Conservation (phyloP, 2,888 invertebrate species). For the Abrostola triplasia region DNA sequence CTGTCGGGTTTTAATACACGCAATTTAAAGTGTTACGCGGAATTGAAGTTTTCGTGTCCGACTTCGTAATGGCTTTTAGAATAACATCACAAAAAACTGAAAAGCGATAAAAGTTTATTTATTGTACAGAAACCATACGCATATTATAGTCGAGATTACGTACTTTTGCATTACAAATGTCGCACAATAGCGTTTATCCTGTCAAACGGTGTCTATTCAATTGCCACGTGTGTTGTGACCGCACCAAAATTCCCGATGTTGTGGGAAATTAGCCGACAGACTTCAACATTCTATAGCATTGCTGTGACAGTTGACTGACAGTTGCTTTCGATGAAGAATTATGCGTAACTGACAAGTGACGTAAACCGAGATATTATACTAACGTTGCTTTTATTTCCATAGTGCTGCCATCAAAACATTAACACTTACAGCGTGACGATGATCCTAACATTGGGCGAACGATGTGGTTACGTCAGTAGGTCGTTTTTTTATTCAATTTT, state of each 20-base stretch:
- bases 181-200: slow-evolving; percentile 50
- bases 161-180: slow-evolving; percentile 28
- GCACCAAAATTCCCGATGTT: slow-evolving; percentile 69
- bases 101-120: neutral
- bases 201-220: slow-evolving; percentile 52
- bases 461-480: slow-evolving; percentile 8
- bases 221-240: slow-evolving; percentile 64
- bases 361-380: slow-evolving; percentile 58
- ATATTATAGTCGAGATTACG: slow-evolving; percentile 14
- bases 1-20: slow-evolving; percentile 47
- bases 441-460: slow-evolving; percentile 11
- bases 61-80: slow-evolving; percentile 12
- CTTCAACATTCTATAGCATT: slow-evolving; percentile 68
- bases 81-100: slow-evolving; percentile 5
- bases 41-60: slow-evolving; percentile 29
- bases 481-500: too few species aligned
- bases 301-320: slow-evolving; percentile 87
- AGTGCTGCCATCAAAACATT: slow-evolving; percentile 42
- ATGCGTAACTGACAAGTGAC: slow-evolving; percentile 77
- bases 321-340: slow-evolving; percentile 82
- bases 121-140: slow-evolving; percentile 10
- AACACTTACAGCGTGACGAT: slow-evolving; percentile 38
- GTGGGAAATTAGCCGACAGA: slow-evolving; percentile 76
- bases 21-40: slow-evolving; percentile 50
- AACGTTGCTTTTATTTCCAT: slow-evolving; percentile 43